These are phyloP conservation scores for Celastrina argiolus DNA, from an alignment of 2,888 invertebrate species.

Conservation along the genomic window DNA sequence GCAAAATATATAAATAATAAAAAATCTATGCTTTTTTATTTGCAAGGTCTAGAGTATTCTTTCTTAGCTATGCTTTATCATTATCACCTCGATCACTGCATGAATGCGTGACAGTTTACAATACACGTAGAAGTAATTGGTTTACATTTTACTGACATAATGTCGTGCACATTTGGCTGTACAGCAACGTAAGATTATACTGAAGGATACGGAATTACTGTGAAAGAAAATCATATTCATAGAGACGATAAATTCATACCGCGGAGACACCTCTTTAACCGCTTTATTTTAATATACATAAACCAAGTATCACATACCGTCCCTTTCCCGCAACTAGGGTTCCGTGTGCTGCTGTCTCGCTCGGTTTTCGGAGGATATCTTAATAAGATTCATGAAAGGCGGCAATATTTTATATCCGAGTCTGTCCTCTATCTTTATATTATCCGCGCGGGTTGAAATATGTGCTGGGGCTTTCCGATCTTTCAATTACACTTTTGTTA, in stretches of 20 bases:
- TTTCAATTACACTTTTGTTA: slow-evolving; percentile 74
- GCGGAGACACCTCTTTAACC: slow-evolving; percentile 71
- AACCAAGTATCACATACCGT: slow-evolving; percentile 52
- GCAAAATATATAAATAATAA: no score
- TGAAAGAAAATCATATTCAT: slow-evolving; percentile 69
- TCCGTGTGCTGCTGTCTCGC: slow-evolving; percentile 47
- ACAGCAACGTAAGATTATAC: background rate
- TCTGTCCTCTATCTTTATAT: slow-evolving; percentile 80
- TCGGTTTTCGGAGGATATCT: slow-evolving; percentile 83
- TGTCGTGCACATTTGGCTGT: background rate
- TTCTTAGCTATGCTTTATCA: no score
- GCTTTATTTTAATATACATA: slow-evolving; percentile 77
- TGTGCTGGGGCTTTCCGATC: slow-evolving; percentile 75
- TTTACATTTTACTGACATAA: background rate
- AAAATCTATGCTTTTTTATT: no score
- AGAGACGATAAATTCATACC: slow-evolving; percentile 67
- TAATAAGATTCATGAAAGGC: slow-evolving; percentile 91
- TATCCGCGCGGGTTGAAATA: slow-evolving; percentile 75
- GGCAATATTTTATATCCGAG: slow-evolving; percentile 88
- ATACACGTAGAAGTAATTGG: no score
- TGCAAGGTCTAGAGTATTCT: no score
- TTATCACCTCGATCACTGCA: no score
- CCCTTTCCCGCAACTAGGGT: slow-evolving; percentile 39
- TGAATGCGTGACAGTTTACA: no score
- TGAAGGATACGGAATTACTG: slow-evolving; percentile 1